Conservation (phyloP, 1,140 invertebrate genomes). For the Octopus sinensis region DNA sequence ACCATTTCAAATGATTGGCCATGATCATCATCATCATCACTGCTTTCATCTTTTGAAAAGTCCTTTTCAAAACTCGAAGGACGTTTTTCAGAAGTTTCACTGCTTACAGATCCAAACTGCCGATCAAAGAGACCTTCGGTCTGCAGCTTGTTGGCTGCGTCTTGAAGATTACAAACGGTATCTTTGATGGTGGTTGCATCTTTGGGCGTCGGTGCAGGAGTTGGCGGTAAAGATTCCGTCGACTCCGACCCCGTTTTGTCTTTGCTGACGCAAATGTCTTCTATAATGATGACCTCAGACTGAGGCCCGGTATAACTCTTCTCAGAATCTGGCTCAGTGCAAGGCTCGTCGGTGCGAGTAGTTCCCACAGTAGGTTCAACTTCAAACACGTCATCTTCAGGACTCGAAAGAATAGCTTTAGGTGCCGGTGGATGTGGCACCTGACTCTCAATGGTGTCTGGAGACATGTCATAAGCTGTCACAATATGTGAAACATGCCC, state of each 20-base stretch:
- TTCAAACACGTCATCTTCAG: conserved; percentile 62
- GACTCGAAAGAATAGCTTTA: conserved; percentile 55
- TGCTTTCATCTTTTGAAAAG: conserved; percentile 17
- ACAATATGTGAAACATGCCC: conserved; percentile 54
- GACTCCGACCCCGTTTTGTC: conserved; percentile 24
- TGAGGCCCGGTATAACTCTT: conserved; percentile 8
- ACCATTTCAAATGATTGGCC: conserved; percentile 57
- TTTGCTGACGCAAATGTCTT: conserved; percentile 16
- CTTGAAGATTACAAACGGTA: conserved; percentile 33
- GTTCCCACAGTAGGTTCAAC: conserved; percentile 53
- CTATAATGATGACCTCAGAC: conserved; percentile 16
- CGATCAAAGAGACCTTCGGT: conserved; percentile 17
- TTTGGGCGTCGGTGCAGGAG: conserved; percentile 44
- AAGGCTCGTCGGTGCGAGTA: conserved; percentile 23
- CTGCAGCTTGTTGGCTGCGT: conserved; percentile 31
- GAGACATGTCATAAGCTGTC: conserved; percentile 52
- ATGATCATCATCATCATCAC: conserved; percentile 33
- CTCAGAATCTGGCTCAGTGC: not conserved
- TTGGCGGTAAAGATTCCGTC: conserved; percentile 37
- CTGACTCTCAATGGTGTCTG: conserved; percentile 53
- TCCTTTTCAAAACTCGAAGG: not conserved
- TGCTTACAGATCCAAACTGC: not conserved
- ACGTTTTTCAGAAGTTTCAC: conserved; percentile 3
- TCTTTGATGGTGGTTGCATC: conserved; percentile 25
- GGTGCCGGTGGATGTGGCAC: conserved; percentile 37